Conservation (phyloP, 2,797 vertebrate species). For the Lateolabrax maculatus region DNA sequence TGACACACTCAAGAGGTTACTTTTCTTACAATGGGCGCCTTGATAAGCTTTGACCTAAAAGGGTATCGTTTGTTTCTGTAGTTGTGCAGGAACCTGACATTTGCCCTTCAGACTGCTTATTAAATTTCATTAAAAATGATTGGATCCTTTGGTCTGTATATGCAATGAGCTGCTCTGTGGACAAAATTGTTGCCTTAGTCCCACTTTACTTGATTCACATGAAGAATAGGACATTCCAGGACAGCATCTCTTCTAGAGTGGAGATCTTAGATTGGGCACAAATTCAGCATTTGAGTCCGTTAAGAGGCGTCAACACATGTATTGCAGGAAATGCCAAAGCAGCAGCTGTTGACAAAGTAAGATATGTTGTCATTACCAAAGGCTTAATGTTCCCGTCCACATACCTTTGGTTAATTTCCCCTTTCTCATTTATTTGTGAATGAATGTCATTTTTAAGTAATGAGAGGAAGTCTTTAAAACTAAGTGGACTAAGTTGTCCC, state of each 20-base stretch:
- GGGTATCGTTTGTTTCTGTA: conserved; percentile 30
- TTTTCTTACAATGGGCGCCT: conserved; percentile 36
- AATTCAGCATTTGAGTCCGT: conserved; percentile 11
- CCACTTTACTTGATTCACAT: conserved; percentile 37
- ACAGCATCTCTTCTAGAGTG: not conserved
- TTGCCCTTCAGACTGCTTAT: conserved; percentile 57
- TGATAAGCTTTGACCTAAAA: conserved; percentile 41
- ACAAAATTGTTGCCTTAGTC: conserved; percentile 40
- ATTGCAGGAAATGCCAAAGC: conserved; percentile 61
- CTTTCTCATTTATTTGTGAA: conserved; percentile 25
- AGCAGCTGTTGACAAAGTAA: conserved; percentile 37
- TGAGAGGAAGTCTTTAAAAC: conserved; percentile 49
- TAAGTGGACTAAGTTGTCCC: conserved; percentile 11
- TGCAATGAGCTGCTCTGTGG: conserved; percentile 40
- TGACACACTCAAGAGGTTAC: conserved; percentile 25
- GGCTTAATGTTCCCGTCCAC: conserved; percentile 18
- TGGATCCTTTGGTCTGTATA: conserved; percentile 37
- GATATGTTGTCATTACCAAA: conserved; percentile 36
- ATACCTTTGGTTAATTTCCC: conserved; percentile 43
- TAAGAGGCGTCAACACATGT: conserved; percentile 22
- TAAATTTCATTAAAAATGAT: conserved; percentile 66
- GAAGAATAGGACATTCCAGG: conserved; percentile 57
- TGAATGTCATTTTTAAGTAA: conserved; percentile 20
- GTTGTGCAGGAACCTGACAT: conserved; percentile 36
- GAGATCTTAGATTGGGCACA: conserved; percentile 24